These are phyloP conservation scores for Hipparchia sbordonii DNA, from an alignment of 2,888 invertebrate genomes.

Conservation along the genomic window DNA sequence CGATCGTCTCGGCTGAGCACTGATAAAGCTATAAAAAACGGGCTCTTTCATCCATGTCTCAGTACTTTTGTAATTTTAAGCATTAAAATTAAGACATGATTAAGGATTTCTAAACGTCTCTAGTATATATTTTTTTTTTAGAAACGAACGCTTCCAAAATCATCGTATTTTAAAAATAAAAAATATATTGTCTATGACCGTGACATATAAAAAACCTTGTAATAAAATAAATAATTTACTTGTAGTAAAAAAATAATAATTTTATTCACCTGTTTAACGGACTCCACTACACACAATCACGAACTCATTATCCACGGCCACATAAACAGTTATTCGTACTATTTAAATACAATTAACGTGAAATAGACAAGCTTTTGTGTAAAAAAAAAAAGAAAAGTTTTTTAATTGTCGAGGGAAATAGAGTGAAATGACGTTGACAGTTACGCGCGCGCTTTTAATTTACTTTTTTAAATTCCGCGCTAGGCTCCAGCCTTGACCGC, in stretches of 20 bases:
- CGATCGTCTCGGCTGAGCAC: conserved; percentile 67
- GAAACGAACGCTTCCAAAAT: background rate
- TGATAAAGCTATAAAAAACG: conserved; percentile 58
- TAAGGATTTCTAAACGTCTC: background rate
- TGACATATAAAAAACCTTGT: background rate
- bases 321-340: conserved; percentile 75
- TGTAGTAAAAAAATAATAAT: background rate
- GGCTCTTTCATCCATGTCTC: conserved; percentile 49
- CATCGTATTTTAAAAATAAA: background rate
- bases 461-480: conserved; percentile 57
- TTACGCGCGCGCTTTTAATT: conserved; percentile 65
- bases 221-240: background rate
- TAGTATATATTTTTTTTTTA: background rate
- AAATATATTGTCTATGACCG: conserved; percentile 10
- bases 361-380: conserved; percentile 25
- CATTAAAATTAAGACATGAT: conserved; percentile 11
- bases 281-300: conserved; percentile 73
- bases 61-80: conserved; percentile 21
- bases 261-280: conserved; percentile 75
- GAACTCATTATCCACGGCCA: conserved; percentile 77
- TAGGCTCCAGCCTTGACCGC: conserved; percentile 73
- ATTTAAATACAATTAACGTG: conserved; percentile 48
- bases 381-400: conserved; percentile 38
- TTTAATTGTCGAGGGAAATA: conserved; percentile 38
- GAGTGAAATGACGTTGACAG: conserved; percentile 57